These are phyloP conservation scores for Anthrax anthrax DNA, from an alignment of 2,888 invertebrate species.

Conservation along the genomic window DNA sequence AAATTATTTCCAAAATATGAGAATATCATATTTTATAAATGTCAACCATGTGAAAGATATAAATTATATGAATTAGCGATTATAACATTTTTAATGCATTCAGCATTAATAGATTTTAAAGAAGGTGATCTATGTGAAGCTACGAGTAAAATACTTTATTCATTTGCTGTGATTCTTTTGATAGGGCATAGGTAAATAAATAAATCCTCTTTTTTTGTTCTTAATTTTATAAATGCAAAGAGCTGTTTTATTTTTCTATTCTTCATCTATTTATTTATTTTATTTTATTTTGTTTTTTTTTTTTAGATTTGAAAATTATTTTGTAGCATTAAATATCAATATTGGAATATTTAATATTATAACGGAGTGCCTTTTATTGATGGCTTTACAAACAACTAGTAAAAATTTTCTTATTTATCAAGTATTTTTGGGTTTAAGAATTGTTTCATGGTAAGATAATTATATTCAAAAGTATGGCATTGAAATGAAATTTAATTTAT, in stretches of 20 bases:
- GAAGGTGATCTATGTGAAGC: conserved; percentile 29
- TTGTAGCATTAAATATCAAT: conserved; percentile 31
- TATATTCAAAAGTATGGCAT: background rate
- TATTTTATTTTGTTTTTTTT: background rate
- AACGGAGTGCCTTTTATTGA: conserved; percentile 25
- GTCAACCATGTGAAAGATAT: conserved; percentile 31
- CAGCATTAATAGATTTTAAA: conserved; percentile 28
- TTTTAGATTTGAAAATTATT: conserved; percentile 33
- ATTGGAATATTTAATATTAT: conserved; percentile 29
- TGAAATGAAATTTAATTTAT: background rate
- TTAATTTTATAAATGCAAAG: background rate
- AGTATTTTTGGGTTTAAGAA: conserved; percentile 27
- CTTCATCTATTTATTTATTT: background rate
- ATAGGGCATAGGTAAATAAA: conserved; percentile 24
- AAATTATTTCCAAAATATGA: conserved; percentile 32
- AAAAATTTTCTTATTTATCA: conserved; percentile 28
- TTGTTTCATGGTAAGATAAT: conserved; percentile 26
- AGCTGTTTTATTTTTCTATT: too few relatives aligned
- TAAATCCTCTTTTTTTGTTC: background rate
- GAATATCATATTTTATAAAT: conserved; percentile 30
- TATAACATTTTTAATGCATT: conserved; percentile 30
- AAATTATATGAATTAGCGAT: conserved; percentile 32
- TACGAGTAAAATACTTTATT: conserved; percentile 26
- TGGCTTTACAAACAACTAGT: conserved; percentile 27
- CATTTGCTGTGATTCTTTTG: conserved; percentile 24